phyloP scores from a whole-genome alignment of 2,888 invertebrate genomes.

The Lacanobia oleracea region DNA sequence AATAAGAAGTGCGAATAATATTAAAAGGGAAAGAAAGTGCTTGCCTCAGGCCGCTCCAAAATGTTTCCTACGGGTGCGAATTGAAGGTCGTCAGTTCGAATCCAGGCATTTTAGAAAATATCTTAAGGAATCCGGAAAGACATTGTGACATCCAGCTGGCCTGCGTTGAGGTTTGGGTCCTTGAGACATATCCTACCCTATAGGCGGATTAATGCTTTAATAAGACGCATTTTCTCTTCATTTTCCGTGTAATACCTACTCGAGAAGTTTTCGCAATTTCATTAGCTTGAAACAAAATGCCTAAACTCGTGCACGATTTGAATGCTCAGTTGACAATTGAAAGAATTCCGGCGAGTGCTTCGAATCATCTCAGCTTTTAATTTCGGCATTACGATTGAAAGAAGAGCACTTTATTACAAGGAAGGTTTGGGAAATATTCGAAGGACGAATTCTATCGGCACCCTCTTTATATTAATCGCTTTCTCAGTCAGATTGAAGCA shows the following conservation, averaged over 20 bases:
- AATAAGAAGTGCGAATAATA: too few relatives aligned
- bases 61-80: too few relatives aligned
- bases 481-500: slow-evolving; percentile 27
- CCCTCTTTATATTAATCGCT: slow-evolving; percentile 45
- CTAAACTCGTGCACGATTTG: slow-evolving; percentile 11
- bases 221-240: too few relatives aligned
- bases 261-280: background rate
- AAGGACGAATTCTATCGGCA: slow-evolving; percentile 32
- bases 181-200: too few relatives aligned
- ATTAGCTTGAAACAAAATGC: background rate
- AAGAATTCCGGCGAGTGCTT: slow-evolving; percentile 17
- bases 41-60: too few relatives aligned
- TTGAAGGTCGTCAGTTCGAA: too few relatives aligned
- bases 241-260: background rate
- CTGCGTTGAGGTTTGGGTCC: too few relatives aligned
- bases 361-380: slow-evolving; percentile 22
- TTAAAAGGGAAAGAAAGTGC: too few relatives aligned
- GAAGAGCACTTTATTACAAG: slow-evolving; percentile 27
- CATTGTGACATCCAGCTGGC: too few relatives aligned
- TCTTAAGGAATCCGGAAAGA: too few relatives aligned
- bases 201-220: too few relatives aligned
- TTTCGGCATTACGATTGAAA: slow-evolving; percentile 36
- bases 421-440: slow-evolving; percentile 40
- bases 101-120: too few relatives aligned
- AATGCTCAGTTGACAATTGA: slow-evolving; percentile 12